Evolutionary conservation across 2,113 vertebrate species (phyloP).

Genomic region (Danio rerio): GRCz12tu NC_133199.1:31104001-31104500

Average conservation of each 20-base stretch:
- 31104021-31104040: no score
- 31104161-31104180: background rate
- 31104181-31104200: background rate
- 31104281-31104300: background rate
- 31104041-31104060: no score
- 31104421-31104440: slow-evolving; percentile 32
- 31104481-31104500: slow-evolving; percentile 38
- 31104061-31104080: no score
- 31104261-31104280: background rate
- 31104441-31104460: slow-evolving; percentile 38
- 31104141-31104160: no score
- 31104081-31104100: no score
- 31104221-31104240: background rate
- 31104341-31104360: slow-evolving; percentile 40
- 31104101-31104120: no score
- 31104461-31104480: slow-evolving; percentile 41
- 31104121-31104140: no score
- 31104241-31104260: background rate
- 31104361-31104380: slow-evolving; percentile 36
- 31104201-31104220: background rate
- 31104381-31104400: slow-evolving; percentile 51
- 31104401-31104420: slow-evolving; percentile 52
- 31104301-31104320: background rate
- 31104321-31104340: background rate
- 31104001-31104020: no score